phyloP scores from a whole-genome alignment of 2,888 invertebrate genomes.

The Mayetiola destructor region DNA sequence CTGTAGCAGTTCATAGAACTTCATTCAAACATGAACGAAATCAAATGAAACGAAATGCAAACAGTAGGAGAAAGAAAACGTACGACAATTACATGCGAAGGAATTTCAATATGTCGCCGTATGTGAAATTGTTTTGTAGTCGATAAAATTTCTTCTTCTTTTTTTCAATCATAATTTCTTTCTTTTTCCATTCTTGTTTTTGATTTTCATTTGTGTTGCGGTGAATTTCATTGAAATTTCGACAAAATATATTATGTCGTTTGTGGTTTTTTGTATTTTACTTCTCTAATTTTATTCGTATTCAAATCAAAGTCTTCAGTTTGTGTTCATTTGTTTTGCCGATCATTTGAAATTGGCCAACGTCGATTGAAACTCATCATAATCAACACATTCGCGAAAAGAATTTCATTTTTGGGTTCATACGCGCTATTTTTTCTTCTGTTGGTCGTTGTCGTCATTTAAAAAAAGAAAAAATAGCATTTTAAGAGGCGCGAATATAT shows the following conservation, averaged over 20 bases:
- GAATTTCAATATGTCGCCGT: slow-evolving; percentile 13
- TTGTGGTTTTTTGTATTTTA: slow-evolving; percentile 2
- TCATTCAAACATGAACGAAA: neutral
- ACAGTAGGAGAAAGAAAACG: slow-evolving; percentile 12
- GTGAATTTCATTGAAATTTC: neutral
- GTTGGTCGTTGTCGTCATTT: no score
- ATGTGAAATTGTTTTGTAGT: slow-evolving; percentile 13
- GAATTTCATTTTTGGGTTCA: no score
- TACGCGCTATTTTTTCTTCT: no score
- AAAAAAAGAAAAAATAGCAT: no score
- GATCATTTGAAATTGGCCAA: no score
- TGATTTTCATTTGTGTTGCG: neutral
- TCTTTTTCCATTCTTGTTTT: neutral
- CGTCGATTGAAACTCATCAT: no score
- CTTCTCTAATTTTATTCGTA: neutral
- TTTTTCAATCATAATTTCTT: no score
- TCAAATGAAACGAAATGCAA: slow-evolving; percentile 6
- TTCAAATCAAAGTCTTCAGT: neutral
- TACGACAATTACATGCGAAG: slow-evolving; percentile 9
- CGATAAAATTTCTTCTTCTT: neutral
- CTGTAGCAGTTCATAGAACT: no score
- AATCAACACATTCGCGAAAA: no score
- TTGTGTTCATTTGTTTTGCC: neutral
- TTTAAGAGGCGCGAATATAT: no score
- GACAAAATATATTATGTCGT: no score